Percentiles rank a stretch among this genome's conserved stretches.
phyloP scores from a whole-genome alignment of 2,797 vertebrate species.

The Lepus townsendii region DNA sequence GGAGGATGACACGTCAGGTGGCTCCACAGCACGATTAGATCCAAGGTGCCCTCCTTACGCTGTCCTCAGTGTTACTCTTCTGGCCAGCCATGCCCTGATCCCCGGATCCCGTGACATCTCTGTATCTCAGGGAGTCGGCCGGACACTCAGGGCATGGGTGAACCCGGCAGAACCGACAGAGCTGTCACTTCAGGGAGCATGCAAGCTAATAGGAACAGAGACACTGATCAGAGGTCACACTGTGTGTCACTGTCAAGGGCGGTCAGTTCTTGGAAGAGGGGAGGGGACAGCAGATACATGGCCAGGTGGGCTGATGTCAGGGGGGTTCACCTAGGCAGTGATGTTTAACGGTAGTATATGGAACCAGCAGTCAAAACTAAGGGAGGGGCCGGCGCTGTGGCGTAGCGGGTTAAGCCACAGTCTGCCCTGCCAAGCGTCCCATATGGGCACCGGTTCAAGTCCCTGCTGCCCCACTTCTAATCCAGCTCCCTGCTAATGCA shows the following conservation, averaged over 20 bases:
- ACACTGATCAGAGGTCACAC: not conserved
- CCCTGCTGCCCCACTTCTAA: too few species aligned
- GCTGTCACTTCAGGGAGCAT: not conserved
- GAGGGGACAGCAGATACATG: too few species aligned
- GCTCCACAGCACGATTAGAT: not conserved
- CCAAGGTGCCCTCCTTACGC: not conserved
- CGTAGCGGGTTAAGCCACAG: too few species aligned
- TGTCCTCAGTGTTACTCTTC: not conserved
- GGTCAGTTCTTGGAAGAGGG: not conserved
- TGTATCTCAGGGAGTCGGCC: not conserved
- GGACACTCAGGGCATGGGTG: not conserved
- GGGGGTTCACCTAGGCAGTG: not conserved
- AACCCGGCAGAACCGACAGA: too few species aligned
- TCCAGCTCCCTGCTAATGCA: too few species aligned
- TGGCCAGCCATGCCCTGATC: not conserved
- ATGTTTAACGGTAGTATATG: not conserved
- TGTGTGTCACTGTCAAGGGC: accelerated
- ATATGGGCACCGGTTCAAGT: too few species aligned
- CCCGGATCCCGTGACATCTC: not conserved
- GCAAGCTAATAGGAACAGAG: not conserved
- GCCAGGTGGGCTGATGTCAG: not conserved
- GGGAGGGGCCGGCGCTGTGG: too few species aligned
- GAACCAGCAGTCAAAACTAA: not conserved
- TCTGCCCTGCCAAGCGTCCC: too few species aligned
- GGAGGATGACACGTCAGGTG: accelerated